These are phyloP conservation scores for Hydrocynus forskahlii DNA, from an alignment of 2,797 vertebrate species.

Conservation along the genomic window DNA sequence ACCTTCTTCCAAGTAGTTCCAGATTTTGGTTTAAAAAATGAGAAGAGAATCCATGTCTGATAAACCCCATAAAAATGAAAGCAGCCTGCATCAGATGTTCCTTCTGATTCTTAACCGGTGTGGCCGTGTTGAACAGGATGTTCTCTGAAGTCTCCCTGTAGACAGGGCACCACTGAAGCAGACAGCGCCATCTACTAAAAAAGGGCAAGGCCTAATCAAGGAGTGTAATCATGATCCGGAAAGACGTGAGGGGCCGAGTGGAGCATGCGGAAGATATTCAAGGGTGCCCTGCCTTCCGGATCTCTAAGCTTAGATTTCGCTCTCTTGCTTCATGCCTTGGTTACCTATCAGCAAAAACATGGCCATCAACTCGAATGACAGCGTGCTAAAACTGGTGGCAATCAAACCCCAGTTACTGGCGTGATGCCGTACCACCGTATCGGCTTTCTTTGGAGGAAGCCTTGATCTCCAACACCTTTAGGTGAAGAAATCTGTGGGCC, in stretches of 20 bases:
- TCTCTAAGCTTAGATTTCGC: conserved; percentile 69
- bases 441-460: conserved; percentile 72
- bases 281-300: conserved; percentile 69
- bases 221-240: conserved; percentile 70
- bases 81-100: conserved; percentile 56
- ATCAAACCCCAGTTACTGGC: conserved; percentile 74
- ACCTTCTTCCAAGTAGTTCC: not conserved
- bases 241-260: conserved; percentile 46
- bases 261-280: conserved; percentile 66
- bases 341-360: conserved; percentile 75
- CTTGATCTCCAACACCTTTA: conserved; percentile 64
- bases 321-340: conserved; percentile 59
- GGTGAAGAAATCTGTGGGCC: conserved; percentile 53
- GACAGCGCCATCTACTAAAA: conserved; percentile 68
- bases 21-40: not conserved
- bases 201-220: conserved; percentile 73
- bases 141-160: conserved; percentile 42
- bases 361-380: conserved; percentile 76
- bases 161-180: conserved; percentile 48
- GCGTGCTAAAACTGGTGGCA: conserved; percentile 76
- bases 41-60: not conserved
- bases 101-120: conserved; percentile 60
- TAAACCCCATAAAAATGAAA: conserved; percentile 44
- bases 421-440: conserved; percentile 57
- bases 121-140: conserved; percentile 49